Percentiles rank a stretch among this genome's conserved stretches.
Evolutionary conservation across 2,113 vertebrate species (phyloP).

Genomic region (Speoplatyrhinus poulsoni): DNA sequence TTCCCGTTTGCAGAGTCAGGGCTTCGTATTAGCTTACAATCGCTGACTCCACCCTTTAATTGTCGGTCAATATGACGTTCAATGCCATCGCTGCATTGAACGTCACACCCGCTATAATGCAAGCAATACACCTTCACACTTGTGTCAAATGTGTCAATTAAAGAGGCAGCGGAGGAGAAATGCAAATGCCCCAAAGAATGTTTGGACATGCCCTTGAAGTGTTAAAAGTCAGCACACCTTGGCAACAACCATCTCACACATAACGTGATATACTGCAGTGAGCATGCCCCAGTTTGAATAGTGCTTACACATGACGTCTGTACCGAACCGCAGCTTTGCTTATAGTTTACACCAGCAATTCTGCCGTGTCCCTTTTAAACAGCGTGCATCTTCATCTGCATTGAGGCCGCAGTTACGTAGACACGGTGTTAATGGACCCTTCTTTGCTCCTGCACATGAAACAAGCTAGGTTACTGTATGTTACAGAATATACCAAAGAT

Average conservation of each 20-base stretch:
- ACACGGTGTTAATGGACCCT: no score
- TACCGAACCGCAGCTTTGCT: conserved; percentile 7
- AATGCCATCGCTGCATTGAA: neutral
- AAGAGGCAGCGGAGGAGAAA: no score
- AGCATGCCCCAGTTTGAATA: conserved; percentile 30
- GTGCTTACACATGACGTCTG: conserved; percentile 14
- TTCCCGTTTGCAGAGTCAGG: no score
- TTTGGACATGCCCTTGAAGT: neutral
- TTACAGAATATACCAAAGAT: neutral
- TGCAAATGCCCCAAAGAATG: neutral
- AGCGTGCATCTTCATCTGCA: neutral
- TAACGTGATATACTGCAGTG: conserved; percentile 13
- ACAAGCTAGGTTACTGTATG: neutral
- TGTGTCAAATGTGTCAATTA: no score
- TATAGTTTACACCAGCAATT: conserved; percentile 5
- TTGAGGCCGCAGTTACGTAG: neutral
- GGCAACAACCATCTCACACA: neutral
- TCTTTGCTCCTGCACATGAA: neutral
- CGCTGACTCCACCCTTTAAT: no score
- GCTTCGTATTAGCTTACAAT: no score
- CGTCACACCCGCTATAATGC: no score
- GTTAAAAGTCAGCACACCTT: neutral
- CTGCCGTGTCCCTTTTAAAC: neutral
- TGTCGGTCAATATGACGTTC: neutral
- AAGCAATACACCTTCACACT: no score